Percentiles rank a stretch among this genome's conserved stretches.
Conservation (phyloP, 2,888 invertebrate species). For the Eupithecia vulgata region DNA sequence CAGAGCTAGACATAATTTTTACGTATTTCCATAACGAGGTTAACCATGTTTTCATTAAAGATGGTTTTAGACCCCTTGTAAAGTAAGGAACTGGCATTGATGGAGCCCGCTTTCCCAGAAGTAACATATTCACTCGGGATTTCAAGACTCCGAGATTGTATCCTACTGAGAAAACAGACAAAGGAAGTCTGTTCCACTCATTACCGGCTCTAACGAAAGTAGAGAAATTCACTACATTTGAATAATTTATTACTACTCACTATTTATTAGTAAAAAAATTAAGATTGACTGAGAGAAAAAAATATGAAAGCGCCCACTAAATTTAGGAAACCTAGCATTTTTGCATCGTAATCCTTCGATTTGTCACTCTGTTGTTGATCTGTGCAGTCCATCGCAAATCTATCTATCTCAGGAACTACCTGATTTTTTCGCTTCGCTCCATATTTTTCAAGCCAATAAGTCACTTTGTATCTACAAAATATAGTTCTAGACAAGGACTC, state of each 20-base stretch:
- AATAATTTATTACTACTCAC: not conserved
- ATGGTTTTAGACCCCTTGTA: no score
- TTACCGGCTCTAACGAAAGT: no score
- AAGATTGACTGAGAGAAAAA: no score
- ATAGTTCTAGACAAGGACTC: not conserved
- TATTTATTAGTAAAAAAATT: not conserved
- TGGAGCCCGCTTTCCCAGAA: no score
- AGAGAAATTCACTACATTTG: not conserved
- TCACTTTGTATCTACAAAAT: constrained; percentile 24
- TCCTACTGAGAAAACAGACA: no score
- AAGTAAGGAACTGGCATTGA: no score
- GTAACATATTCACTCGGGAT: no score
- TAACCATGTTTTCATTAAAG: no score
- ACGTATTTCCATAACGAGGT: no score
- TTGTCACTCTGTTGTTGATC: not conserved
- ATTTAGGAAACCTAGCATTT: not conserved
- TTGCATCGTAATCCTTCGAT: not conserved
- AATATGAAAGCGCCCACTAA: not conserved
- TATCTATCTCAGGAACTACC: not conserved
- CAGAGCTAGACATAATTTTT: no score
- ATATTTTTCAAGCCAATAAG: constrained; percentile 35
- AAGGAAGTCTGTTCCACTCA: no score
- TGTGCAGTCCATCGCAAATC: not conserved
- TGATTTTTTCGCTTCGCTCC: not conserved
- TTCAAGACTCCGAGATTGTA: no score